Conservation (phyloP, 2,797 vertebrate species). For the Coluber constrictor region DNA sequence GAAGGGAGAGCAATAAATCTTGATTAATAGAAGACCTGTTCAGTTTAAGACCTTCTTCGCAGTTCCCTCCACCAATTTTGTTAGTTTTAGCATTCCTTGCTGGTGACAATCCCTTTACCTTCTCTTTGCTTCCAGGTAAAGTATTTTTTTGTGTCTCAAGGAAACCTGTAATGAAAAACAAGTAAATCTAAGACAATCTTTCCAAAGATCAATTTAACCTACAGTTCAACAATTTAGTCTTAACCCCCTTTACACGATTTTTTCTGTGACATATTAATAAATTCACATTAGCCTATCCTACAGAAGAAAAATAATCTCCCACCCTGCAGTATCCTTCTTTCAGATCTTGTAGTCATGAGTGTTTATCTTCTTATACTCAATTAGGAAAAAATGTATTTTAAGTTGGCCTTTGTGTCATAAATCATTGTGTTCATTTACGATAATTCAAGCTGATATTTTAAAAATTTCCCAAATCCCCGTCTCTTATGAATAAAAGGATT, state of each 20-base stretch:
- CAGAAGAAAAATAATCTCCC: neutral
- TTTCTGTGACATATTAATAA: neutral
- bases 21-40: slow-evolving; percentile 38
- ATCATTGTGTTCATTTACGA: neutral
- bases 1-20: slow-evolving; percentile 49
- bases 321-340: neutral
- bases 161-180: slow-evolving; percentile 44
- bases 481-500: neutral
- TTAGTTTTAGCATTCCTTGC: slow-evolving; percentile 38
- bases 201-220: neutral
- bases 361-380: neutral
- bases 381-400: neutral
- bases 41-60: slow-evolving; percentile 43
- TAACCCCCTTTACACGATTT: neutral
- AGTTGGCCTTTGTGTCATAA: neutral
- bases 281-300: neutral
- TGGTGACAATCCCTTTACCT: slow-evolving; percentile 32
- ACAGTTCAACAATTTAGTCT: neutral
- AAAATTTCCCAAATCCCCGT: neutral
- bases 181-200: neutral
- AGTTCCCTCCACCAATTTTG: slow-evolving; percentile 51
- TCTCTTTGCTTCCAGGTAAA: slow-evolving; percentile 28
- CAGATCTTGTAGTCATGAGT: neutral
- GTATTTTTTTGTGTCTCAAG: slow-evolving; percentile 27
- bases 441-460: neutral